Evolutionary conservation across 2,888 invertebrate species (phyloP), one percentile per base, ranked within the genome.

Genomic region (Oscheius sp.): DNA sequence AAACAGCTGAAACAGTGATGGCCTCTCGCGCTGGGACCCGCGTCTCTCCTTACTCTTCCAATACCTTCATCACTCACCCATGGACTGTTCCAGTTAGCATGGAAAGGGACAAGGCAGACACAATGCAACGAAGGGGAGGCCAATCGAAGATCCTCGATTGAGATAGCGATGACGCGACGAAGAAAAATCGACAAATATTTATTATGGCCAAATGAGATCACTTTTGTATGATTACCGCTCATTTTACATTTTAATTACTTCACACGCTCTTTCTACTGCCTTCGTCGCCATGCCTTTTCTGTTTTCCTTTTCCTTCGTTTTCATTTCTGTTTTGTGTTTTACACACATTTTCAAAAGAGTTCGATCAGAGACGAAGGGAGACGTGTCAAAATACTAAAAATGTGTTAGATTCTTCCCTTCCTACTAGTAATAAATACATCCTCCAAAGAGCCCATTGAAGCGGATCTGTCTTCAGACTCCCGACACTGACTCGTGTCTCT

Each of bases 401-500:
- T 14, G 17, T 38, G 24, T 8, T 22, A 4, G 22, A 22, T 9
- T 0, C 12, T 6, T 6, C 38, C 2, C 3, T 5, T n/a, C 57
- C 5, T n/a, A 57, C 57, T 44, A 62, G 14, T 17, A 62, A 26
- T 1, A 64, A 44, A 50, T 64, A 64, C 50, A 32, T 28, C 14
- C 64, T 50, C 64, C 64, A 64, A 1, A 38, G 28, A 1, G 64
- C 64, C 64, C 64, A 64, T 22, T 64, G 50, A 12, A 64, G 64
- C 24, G 64, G 64, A 14, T 64, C 51, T 14, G 28, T 22, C 12
- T 47, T 51, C 1, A 67, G 45, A 2, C 49, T 49, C 9, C 61
- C 56, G 12, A 73, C 68, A 12, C 67, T 24, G 8, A 65, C 67
- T 33, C 68, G 59, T 0, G 70, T 51, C 57, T 77, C 77, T 0